A percentile compares a stretch with the other conserved stretches of the same genome.
phyloP scores from a whole-genome alignment of 1,140 invertebrate species.

The Lasioglossum baleicum region DNA sequence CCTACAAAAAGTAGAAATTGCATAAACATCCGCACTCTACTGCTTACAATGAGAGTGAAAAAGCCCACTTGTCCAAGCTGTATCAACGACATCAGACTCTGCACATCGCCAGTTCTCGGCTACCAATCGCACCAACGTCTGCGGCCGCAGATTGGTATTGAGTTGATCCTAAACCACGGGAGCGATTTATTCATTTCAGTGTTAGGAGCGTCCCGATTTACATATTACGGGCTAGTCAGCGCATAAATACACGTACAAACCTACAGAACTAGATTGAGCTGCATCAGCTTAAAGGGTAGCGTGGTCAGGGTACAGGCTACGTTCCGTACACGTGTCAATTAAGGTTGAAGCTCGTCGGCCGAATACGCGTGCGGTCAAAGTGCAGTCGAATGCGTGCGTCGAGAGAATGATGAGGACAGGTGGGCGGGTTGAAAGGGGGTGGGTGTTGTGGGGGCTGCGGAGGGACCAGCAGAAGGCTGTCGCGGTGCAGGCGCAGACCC shows the following conservation, averaged over 20 bases:
- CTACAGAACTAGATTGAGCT: constrained; percentile 1
- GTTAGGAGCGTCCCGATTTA: neutral
- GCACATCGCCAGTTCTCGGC: too few relatives aligned
- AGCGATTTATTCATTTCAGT: too few relatives aligned
- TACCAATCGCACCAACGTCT: too few relatives aligned
- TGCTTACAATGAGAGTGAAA: too few relatives aligned
- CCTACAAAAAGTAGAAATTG: too few relatives aligned
- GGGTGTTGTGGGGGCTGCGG: neutral
- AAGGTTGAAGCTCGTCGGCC: constrained; percentile 9
- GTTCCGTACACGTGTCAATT: constrained; percentile 9
- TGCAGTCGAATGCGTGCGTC: constrained; percentile 10
- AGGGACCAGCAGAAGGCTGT: constrained; percentile 46
- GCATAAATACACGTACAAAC: neutral
- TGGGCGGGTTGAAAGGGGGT: too few relatives aligned
- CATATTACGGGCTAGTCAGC: neutral
- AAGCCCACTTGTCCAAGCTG: too few relatives aligned
- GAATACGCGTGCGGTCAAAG: constrained; percentile 12
- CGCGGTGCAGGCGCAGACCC: constrained; percentile 62
- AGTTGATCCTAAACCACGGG: too few relatives aligned
- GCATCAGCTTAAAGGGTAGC: neutral
- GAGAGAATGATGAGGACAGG: neutral
- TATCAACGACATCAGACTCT: too few relatives aligned
- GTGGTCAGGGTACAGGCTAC: neutral
- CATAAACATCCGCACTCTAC: too few relatives aligned
- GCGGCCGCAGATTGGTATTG: too few relatives aligned